phyloP scores from a whole-genome alignment of 2,888 invertebrate genomes.

The Hemaris fuciformis region DNA sequence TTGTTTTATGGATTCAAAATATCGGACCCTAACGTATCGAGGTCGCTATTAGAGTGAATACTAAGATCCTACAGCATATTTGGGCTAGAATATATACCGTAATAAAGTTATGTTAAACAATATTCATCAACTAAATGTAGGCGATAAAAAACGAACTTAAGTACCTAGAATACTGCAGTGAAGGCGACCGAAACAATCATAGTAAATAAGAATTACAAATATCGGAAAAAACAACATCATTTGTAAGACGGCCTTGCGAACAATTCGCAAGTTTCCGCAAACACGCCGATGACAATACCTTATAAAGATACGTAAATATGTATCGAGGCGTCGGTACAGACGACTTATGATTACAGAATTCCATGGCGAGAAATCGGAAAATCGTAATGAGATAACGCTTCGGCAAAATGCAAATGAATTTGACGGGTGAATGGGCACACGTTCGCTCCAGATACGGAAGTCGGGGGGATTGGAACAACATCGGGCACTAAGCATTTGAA shows the following conservation, averaged over 20 bases:
- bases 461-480: slow-evolving; percentile 42
- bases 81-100: no score
- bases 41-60: no score
- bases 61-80: no score
- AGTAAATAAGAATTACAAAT: background rate
- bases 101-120: no score
- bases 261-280: slow-evolving; percentile 13
- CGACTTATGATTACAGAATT: slow-evolving; percentile 49
- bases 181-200: background rate
- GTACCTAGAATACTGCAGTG: no score
- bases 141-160: no score
- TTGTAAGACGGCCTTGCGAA: slow-evolving; percentile 1
- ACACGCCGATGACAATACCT: slow-evolving; percentile 25
- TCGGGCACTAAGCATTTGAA: slow-evolving; percentile 38
- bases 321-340: slow-evolving; percentile 35
- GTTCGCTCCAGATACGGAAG: slow-evolving; percentile 24
- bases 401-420: slow-evolving; percentile 69
- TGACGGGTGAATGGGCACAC: slow-evolving; percentile 44
- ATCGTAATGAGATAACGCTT: slow-evolving; percentile 66
- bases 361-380: slow-evolving; percentile 47
- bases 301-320: slow-evolving; percentile 44
- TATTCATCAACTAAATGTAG: no score
- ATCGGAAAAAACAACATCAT: slow-evolving; percentile 19
- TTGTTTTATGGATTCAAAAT: no score
- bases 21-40: no score